Evolutionary conservation across 2,888 invertebrate genomes (phyloP).

Genomic region (Drosophila dives): DNA sequence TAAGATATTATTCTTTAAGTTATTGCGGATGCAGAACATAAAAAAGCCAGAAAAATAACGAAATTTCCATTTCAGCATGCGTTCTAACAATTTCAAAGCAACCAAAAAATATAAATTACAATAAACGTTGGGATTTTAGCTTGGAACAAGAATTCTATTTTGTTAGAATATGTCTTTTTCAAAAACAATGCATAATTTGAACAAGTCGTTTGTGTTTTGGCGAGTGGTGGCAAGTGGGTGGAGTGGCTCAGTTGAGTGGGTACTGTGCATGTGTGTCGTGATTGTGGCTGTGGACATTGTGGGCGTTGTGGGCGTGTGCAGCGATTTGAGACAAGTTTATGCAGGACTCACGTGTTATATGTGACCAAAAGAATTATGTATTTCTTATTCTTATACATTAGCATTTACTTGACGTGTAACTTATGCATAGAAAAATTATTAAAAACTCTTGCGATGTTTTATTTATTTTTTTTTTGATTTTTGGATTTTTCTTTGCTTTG

Average conservation of each 20-base stretch:
- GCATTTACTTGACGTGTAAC: conserved; percentile 55
- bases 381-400: conserved; percentile 48
- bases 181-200: conserved; percentile 30
- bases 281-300: conserved; percentile 49
- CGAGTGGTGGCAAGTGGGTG: conserved; percentile 22
- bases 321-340: conserved; percentile 76
- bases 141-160: conserved; percentile 3
- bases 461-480: conserved; percentile 22
- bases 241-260: conserved; percentile 17
- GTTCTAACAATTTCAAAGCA: conserved; percentile 23
- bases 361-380: conserved; percentile 70
- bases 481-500: conserved; percentile 14
- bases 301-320: conserved; percentile 60
- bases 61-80: conserved; percentile 37
- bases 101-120: conserved; percentile 17
- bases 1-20: conserved; percentile 11
- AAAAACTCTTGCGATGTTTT: conserved; percentile 51
- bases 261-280: conserved; percentile 73
- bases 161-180: background rate
- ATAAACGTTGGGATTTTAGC: conserved; percentile 1
- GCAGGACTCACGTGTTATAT: conserved; percentile 76
- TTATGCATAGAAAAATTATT: conserved; percentile 64
- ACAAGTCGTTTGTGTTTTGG: conserved; percentile 24
- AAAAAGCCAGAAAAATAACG: conserved; percentile 70
- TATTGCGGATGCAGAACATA: conserved; percentile 60